A percentile compares a stretch with the other conserved stretches of the same genome.
These are phyloP conservation scores for Centruroides sculpturatus DNA, from an alignment of 1,140 invertebrate species.

Conservation along the genomic window DNA sequence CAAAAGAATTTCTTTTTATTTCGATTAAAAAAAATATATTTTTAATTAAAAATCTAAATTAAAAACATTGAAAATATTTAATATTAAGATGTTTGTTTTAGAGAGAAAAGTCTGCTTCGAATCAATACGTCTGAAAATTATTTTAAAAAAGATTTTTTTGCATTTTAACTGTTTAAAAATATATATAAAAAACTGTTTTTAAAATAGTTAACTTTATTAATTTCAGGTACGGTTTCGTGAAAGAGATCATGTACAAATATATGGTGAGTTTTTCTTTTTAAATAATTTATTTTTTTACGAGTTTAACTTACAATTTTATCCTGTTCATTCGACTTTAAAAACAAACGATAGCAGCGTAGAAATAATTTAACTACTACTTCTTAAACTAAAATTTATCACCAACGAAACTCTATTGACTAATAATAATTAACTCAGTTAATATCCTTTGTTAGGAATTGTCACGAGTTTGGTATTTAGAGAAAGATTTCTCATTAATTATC, in stretches of 20 bases:
- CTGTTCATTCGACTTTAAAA: background rate
- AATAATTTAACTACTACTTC: background rate
- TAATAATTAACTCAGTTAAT: background rate
- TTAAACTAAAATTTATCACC: background rate
- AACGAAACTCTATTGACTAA: background rate
- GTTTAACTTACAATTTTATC: background rate
- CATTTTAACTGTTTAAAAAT: too few relatives aligned
- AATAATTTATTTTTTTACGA: background rate
- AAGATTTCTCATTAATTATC: too few relatives aligned
- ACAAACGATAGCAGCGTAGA: background rate
- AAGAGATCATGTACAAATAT: constrained; percentile 75
- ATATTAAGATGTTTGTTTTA: too few relatives aligned
- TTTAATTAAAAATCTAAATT: too few relatives aligned
- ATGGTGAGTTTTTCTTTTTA: constrained; percentile 40
- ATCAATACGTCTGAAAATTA: too few relatives aligned
- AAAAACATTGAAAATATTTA: too few relatives aligned
- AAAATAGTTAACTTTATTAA: too few relatives aligned
- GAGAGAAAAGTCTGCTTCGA: too few relatives aligned
- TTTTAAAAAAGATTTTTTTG: too few relatives aligned
- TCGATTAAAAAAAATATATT: too few relatives aligned
- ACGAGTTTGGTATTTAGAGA: background rate
- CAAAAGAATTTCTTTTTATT: too few relatives aligned
- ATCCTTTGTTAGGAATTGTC: background rate
- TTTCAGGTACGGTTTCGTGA: constrained; percentile 73
- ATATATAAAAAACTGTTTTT: too few relatives aligned